Evolutionary conservation across 2,797 vertebrate species (phyloP).

Genomic region (Sciaenops ocellatus): DNA sequence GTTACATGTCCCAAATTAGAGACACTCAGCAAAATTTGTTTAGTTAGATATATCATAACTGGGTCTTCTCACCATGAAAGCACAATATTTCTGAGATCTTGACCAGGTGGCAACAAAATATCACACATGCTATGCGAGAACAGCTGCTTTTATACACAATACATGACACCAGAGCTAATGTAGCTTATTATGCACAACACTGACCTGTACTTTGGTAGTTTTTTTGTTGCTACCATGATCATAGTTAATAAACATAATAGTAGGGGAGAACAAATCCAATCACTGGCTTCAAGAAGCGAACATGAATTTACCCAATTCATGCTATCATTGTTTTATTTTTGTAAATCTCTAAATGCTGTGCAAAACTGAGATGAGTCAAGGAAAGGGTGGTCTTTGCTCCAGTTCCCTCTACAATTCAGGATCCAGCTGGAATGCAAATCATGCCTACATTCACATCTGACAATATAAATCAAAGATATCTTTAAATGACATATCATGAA

Average conservation of each 20-base stretch:
- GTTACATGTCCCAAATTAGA: not conserved
- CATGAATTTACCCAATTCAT: not conserved
- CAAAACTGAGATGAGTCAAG: constrained; percentile 1
- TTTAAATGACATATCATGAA: constrained; percentile 4
- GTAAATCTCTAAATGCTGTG: not conserved
- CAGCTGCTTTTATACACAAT: not conserved
- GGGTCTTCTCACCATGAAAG: constrained; percentile 18
- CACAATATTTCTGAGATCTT: not conserved
- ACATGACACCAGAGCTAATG: not conserved
- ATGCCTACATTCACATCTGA: not conserved
- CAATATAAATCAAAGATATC: constrained; percentile 4
- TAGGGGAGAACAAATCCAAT: not conserved
- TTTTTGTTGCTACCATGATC: not conserved
- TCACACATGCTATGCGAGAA: not conserved
- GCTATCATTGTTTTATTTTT: not conserved
- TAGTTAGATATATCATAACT: not conserved
- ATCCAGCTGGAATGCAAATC: constrained; percentile 20
- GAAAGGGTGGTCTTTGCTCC: not conserved
- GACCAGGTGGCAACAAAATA: not conserved
- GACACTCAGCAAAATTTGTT: not conserved
- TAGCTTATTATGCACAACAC: not conserved
- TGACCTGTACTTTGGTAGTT: not conserved
- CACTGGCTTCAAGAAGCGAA: not conserved
- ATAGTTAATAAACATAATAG: not conserved
- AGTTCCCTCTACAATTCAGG: not conserved